Conservation (phyloP, 2,888 invertebrate species). For the Drosophila paramelanica region DNA sequence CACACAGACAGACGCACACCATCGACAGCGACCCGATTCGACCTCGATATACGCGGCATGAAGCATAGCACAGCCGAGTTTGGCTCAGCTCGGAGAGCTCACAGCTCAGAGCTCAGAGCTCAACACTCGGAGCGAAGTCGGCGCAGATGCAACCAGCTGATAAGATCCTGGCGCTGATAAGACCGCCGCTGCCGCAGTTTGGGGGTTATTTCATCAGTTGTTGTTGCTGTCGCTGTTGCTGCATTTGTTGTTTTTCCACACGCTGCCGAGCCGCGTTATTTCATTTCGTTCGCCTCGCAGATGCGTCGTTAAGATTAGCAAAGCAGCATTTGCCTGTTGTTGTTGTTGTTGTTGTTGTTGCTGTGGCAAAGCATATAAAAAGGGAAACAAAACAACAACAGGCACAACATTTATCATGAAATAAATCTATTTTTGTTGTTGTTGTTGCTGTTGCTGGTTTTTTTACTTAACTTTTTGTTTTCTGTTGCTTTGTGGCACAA, state of each 20-base stretch:
- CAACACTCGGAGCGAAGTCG: slow-evolving; percentile 45
- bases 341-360: slow-evolving; percentile 40
- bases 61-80: slow-evolving; percentile 31
- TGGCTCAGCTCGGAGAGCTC: slow-evolving; percentile 32
- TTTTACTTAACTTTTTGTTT: slow-evolving; percentile 30
- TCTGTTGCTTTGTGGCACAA: slow-evolving; percentile 45
- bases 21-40: slow-evolving; percentile 55
- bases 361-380: slow-evolving; percentile 65
- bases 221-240: slow-evolving; percentile 38
- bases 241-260: slow-evolving; percentile 67
- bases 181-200: slow-evolving; percentile 47
- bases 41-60: slow-evolving; percentile 62
- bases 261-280: slow-evolving; percentile 72
- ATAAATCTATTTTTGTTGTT: slow-evolving; percentile 69
- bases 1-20: slow-evolving; percentile 21
- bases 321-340: slow-evolving; percentile 50
- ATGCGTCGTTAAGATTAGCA: slow-evolving; percentile 78
- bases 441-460: slow-evolving; percentile 5
- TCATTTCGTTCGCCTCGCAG: slow-evolving; percentile 76
- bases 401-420: slow-evolving; percentile 74
- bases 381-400: slow-evolving; percentile 64
- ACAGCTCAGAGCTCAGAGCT: slow-evolving; percentile 12
- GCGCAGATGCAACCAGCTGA: slow-evolving; percentile 72
- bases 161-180: slow-evolving; percentile 79
- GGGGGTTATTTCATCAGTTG: slow-evolving; percentile 64